Evolutionary conservation across 1,140 invertebrate genomes (phyloP).

Genomic region (Brachystomella parvula): DNA sequence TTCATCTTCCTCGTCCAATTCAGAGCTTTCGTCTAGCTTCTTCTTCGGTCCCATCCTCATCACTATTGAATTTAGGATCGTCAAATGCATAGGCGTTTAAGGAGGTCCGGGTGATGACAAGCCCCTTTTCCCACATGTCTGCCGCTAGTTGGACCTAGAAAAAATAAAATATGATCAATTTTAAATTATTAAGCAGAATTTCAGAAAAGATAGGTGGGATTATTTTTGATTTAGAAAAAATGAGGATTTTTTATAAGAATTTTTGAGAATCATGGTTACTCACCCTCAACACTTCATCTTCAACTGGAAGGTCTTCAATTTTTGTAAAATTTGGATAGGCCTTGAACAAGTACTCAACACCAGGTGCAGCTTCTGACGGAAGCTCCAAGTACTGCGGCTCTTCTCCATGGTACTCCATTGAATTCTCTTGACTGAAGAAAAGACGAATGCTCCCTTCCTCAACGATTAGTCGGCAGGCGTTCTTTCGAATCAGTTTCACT

Average conservation of each 20-base stretch:
- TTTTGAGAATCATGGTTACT: no score
- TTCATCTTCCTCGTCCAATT: constrained; percentile 14
- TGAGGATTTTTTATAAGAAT: no score
- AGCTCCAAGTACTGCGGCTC: constrained; percentile 72
- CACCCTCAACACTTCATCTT: no score
- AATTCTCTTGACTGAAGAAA: constrained; percentile 77
- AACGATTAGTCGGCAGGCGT: constrained; percentile 54
- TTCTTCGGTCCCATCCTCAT: constrained; percentile 14
- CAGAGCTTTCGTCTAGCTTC: constrained; percentile 6
- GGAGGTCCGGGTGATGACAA: constrained; percentile 20
- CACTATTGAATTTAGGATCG: no score
- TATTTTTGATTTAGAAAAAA: no score
- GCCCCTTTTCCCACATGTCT: constrained; percentile 60
- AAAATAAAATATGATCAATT: constrained; percentile 17
- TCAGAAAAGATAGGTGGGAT: no score
- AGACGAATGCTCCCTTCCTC: constrained; percentile 58
- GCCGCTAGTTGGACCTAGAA: constrained; percentile 51
- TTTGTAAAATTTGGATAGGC: constrained; percentile 66
- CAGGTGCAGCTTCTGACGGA: constrained; percentile 53
- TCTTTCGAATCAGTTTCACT: constrained; percentile 30
- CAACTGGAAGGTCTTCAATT: constrained; percentile 61
- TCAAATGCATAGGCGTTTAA: constrained; percentile 8
- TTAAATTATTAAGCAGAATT: constrained; percentile 14
- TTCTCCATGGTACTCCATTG: constrained; percentile 68
- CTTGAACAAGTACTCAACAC: constrained; percentile 60